A percentile compares a stretch with the other conserved stretches of the same genome.
Conservation (phyloP, 2,113 vertebrate species). For the Dipodomys merriami region DNA sequence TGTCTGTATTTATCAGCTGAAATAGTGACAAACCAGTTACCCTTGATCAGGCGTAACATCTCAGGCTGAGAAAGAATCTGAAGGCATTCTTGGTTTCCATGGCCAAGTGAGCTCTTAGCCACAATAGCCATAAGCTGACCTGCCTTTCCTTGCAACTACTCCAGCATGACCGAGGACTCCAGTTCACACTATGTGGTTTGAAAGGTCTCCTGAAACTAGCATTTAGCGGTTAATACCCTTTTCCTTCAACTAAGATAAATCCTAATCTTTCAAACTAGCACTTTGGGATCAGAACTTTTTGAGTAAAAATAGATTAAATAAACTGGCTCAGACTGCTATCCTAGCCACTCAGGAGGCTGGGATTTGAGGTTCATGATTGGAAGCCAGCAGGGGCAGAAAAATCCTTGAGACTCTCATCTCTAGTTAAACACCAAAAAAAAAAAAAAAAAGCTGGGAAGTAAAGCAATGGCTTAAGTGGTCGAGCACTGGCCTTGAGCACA, state of each 20-base stretch:
- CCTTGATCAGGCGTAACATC: not conserved
- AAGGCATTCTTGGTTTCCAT: not conserved
- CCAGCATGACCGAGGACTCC: not conserved
- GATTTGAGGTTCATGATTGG: too few relatives aligned
- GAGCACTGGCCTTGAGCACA: too few relatives aligned
- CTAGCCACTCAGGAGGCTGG: too few relatives aligned
- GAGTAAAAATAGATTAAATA: not conserved
- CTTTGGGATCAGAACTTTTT: not conserved
- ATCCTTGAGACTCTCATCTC: too few relatives aligned
- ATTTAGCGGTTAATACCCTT: not conserved
- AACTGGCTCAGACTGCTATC: too few relatives aligned
- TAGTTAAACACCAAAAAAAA: too few relatives aligned
- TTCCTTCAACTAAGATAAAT: constrained; percentile 17
- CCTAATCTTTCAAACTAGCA: constrained; percentile 18
- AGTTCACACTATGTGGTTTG: not conserved
- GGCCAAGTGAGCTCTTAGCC: not conserved
- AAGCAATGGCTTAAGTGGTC: too few relatives aligned
- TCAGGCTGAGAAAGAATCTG: not conserved
- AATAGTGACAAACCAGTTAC: constrained; percentile 39
- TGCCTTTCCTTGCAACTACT: not conserved
- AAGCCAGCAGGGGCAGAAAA: too few relatives aligned
- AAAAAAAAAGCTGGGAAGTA: too few relatives aligned
- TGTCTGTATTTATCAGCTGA: constrained; percentile 79
- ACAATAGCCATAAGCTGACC: not conserved
- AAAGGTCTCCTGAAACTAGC: not conserved